Percentiles rank a stretch among this genome's conserved stretches.
These are phyloP conservation scores for Silurus aristotelis DNA, from an alignment of 2,797 vertebrate genomes.

Conservation along the genomic window DNA sequence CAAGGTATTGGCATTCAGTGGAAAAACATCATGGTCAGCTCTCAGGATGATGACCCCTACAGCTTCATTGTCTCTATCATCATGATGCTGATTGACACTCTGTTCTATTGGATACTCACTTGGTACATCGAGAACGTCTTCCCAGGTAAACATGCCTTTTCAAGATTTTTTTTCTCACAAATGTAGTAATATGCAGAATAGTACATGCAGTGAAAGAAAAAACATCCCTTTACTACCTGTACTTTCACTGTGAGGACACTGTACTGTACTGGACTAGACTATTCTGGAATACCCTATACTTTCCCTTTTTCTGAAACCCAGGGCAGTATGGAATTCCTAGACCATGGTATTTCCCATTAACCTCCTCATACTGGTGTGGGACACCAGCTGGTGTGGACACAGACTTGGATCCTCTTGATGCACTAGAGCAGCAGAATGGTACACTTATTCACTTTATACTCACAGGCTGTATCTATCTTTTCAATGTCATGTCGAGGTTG, in stretches of 20 bases:
- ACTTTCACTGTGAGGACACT: no score
- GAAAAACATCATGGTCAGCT: constrained; percentile 84
- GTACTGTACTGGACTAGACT: not conserved
- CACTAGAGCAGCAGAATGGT: constrained; percentile 67
- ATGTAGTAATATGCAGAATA: no score
- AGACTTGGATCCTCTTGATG: constrained; percentile 61
- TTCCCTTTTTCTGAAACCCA: constrained; percentile 59
- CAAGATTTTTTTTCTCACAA: not conserved
- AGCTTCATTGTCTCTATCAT: constrained; percentile 83
- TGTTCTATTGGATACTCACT: constrained; percentile 86
- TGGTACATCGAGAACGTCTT: constrained; percentile 98
- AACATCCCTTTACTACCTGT: no score
- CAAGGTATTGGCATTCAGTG: constrained; percentile 95
- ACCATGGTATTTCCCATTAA: constrained; percentile 93
- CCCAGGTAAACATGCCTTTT: constrained; percentile 80
- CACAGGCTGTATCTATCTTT: not conserved
- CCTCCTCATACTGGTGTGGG: constrained; percentile 88
- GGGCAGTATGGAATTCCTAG: constrained; percentile 94
- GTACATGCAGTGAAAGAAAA: no score
- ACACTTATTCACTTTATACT: constrained; percentile 27
- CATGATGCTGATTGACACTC: constrained; percentile 90
- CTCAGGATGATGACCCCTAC: constrained; percentile 83
- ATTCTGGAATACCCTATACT: not conserved
- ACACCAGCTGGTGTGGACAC: constrained; percentile 62
- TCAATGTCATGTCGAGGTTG: not conserved